Evolutionary conservation across 2,888 invertebrate species (phyloP).

Genomic region (Apotomis capreana): DNA sequence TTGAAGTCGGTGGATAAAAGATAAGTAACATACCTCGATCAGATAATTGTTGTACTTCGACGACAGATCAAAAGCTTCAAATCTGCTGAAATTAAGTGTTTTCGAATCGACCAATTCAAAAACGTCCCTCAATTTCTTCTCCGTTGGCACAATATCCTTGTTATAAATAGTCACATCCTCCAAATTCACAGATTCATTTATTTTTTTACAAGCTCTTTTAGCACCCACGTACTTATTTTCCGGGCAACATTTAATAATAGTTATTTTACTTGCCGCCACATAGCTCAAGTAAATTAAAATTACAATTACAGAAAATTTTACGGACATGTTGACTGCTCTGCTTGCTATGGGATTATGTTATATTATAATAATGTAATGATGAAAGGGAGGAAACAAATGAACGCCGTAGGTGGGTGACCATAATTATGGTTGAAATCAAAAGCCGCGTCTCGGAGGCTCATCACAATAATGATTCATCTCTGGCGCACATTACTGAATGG

Average conservation of each 20-base stretch:
- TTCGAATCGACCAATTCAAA: constrained; percentile 28
- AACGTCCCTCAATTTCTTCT: constrained; percentile 22
- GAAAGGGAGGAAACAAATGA: too few relatives aligned
- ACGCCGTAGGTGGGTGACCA: too few relatives aligned
- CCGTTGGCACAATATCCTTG: constrained; percentile 26
- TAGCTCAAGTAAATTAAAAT: not conserved
- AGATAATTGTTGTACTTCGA: constrained; percentile 23
- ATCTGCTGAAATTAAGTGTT: not conserved
- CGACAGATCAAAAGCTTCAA: constrained; percentile 21
- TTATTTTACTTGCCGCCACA: not conserved
- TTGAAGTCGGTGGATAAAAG: too few relatives aligned
- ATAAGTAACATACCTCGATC: constrained; percentile 27
- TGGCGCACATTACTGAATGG: too few relatives aligned
- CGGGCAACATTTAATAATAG: constrained; percentile 28
- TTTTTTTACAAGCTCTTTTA: not conserved
- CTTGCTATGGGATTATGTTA: too few relatives aligned
- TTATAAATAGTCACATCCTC: constrained; percentile 32
- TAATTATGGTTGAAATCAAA: too few relatives aligned
- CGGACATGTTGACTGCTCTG: constrained; percentile 16
- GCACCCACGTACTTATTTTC: constrained; percentile 19
- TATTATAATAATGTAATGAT: too few relatives aligned
- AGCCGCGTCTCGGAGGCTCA: too few relatives aligned
- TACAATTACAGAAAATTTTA: not conserved
- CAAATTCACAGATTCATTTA: constrained; percentile 17
- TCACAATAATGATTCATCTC: too few relatives aligned